Evolutionary conservation across 2,113 vertebrate species (phyloP), one percentile per base, ranked within the genome.

Genomic region (Tupaia chinensis): DNA sequence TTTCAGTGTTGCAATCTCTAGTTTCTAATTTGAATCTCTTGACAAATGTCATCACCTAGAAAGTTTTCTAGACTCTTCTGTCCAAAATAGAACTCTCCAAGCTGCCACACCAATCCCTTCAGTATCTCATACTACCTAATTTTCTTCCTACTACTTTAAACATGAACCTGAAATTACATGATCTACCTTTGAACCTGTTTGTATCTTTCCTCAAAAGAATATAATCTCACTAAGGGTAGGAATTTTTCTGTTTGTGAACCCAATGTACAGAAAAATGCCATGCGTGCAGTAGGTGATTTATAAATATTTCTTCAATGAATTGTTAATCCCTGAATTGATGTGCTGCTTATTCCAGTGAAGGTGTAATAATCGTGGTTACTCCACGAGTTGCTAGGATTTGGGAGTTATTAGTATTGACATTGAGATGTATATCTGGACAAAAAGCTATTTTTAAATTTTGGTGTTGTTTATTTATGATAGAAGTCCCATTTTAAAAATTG

Each of bases 381-480:
- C 15, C 9, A 17, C 63, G 58, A 77, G 1, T 76, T 72, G 11
- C 32, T 65, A 72, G 5, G 13, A 29, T 80, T 76, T 89, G 20
- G 14, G n/a, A 12, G 7, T 81, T 87, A 77, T 63, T 56, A 44
- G 10, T 82, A 65, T 65, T 32, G 29, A 89, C 29, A 9, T 4
- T 76, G 23, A 90, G 17, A 73, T 88, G 73, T 69, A 1, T 29
- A 84, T 54, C 65, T 65, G 12, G 56, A 34, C 23, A 54, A 34
- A 61, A 79, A 34, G 1, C 61, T 88, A 32, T 79, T 89, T 87
- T 94, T 32, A 68, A 88, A 73, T 65, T 91, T 91, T 69, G 20
- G 1, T 73, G 32, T 90, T 95, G 70, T 61, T 82, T 96, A 60
- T 82, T 94, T 94, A 93, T 89, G 25, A 77, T 32, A 5, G 5